Base-by-base conservation (phyloP, 2,888 invertebrate species). In the Aromia moschata region DNA sequence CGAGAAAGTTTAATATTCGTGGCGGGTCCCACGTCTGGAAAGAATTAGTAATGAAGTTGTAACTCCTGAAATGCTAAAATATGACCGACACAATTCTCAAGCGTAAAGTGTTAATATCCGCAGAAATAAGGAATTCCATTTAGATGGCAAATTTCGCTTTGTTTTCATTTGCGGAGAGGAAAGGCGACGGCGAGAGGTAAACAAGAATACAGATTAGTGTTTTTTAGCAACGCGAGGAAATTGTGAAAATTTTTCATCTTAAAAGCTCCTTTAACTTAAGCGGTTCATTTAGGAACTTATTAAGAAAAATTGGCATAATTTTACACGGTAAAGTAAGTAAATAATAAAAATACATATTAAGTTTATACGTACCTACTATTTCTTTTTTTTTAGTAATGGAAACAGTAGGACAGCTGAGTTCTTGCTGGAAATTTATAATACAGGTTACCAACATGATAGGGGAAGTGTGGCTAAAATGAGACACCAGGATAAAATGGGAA, bases 91-190 rank as follows among this genome's bases (percentile, higher is more conserved):
- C 14, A 49, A 20, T 49, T 38, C 15, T n/a, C 30, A 11, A 10
- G 37, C 16, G 18, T 47, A 47, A 47, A 49, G 37, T 40, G 38
- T 49, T 49, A 49, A 49, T 49, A 49, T 49, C 49, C 38, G 49
- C 20, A 18, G 36, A 47, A 47, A 37, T 47, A 49, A 49, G 49
- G 37, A n/a, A 16, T 38, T 40, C 25, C 25, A 49, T 49, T 49
- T 49, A 25, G 25, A 20, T 38, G 38, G 38, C 38, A 49, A 49
- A 25, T 33, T 38, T 49, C 33, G 38, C 49, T 38, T 33, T 38
- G 38, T 49, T 38, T 38, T 49, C 37, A 49, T 49, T 49, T 49
- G 49, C 18, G 49, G 49, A 20, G 25, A 49, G 38, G 20, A 38
- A 49, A 20, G 17, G 10, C 20, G 20, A 20, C 11, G 18, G 25